Conservation (phyloP, 2,113 vertebrate genomes). For the Engystomops pustulosus region DNA sequence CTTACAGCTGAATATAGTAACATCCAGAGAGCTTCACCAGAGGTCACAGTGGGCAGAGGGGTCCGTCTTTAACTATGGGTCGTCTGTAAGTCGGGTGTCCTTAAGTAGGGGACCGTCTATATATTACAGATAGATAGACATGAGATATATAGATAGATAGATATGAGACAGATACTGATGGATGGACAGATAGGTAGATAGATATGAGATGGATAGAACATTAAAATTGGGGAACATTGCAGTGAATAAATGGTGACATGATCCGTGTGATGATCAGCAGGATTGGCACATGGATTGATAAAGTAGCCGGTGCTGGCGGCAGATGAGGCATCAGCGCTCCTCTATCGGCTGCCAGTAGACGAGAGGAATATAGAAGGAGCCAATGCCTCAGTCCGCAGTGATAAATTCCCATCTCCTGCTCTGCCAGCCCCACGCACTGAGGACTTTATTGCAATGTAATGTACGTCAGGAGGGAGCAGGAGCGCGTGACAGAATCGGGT, state of each 20-base stretch:
- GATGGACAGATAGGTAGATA: too few species aligned
- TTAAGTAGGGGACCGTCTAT: too few species aligned
- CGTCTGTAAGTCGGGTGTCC: too few species aligned
- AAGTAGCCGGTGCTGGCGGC: background rate
- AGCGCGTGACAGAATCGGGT: slow-evolving; percentile 85
- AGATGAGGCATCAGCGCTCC: slow-evolving; percentile 32
- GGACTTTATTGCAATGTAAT: slow-evolving; percentile 75
- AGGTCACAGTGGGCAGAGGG: too few species aligned
- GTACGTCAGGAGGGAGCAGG: slow-evolving; percentile 70
- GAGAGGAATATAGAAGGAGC: slow-evolving; percentile 31
- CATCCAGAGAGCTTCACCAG: too few species aligned
- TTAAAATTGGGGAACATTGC: too few species aligned
- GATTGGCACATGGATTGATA: slow-evolving; percentile 31
- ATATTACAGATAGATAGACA: too few species aligned
- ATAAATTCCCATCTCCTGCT: slow-evolving; percentile 77
- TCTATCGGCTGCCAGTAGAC: slow-evolving; percentile 44
- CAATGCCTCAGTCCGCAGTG: slow-evolving; percentile 68
- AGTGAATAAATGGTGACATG: background rate
- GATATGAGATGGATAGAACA: too few species aligned
- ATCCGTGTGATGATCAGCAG: slow-evolving; percentile 23
- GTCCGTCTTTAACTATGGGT: too few species aligned
- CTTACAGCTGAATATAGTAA: too few species aligned
- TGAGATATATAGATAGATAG: background rate
- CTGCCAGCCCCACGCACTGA: slow-evolving; percentile 77
- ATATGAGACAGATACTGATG: too few species aligned